A percentile compares a stretch with the other conserved stretches of the same genome.
Conservation (phyloP, 2,888 invertebrate genomes). For the Meandrusa payeni region DNA sequence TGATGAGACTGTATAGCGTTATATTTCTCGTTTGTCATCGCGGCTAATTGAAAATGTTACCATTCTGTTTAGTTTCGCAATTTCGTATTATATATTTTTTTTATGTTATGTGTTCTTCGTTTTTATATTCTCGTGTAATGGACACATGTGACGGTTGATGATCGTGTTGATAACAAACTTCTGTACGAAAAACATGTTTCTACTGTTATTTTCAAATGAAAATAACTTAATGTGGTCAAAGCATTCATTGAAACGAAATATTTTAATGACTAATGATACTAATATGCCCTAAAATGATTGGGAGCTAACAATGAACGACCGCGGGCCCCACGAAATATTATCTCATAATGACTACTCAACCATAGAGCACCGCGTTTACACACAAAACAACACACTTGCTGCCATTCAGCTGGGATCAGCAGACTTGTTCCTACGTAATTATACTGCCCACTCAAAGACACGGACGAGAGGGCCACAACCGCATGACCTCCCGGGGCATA, state of each 20-base stretch:
- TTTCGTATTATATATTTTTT: neutral
- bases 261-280: no score
- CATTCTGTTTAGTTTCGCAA: slow-evolving; percentile 19
- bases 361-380: slow-evolving; percentile 40
- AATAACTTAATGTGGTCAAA: no score
- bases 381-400: slow-evolving; percentile 40
- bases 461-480: slow-evolving; percentile 53
- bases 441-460: slow-evolving; percentile 58
- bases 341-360: slow-evolving; percentile 29
- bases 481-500: slow-evolving; percentile 75
- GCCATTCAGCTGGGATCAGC: slow-evolving; percentile 42
- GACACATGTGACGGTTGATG: neutral
- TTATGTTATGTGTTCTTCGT: no score
- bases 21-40: slow-evolving; percentile 45
- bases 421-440: slow-evolving; percentile 55
- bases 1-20: slow-evolving; percentile 40
- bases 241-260: no score
- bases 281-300: no score
- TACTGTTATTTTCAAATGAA: no score
- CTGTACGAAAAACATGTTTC: no score
- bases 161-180: neutral
- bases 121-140: neutral
- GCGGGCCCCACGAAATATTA: slow-evolving; percentile 35
- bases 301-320: slow-evolving; percentile 35
- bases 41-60: slow-evolving; percentile 15